Conservation (phyloP, 2,113 vertebrate genomes). For the Hypomesus transpacificus region DNA sequence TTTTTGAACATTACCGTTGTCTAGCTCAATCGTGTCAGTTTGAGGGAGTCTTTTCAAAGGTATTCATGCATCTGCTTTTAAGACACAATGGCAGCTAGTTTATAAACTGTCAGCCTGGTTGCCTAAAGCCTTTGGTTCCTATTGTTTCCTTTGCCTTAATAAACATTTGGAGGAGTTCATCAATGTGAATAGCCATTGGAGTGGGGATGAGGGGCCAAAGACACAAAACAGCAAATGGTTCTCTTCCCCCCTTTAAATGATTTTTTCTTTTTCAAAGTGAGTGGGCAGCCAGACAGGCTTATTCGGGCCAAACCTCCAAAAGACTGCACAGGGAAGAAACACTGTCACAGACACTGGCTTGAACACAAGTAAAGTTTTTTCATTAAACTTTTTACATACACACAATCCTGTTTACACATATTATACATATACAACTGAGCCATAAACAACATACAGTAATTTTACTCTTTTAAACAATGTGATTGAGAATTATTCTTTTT, state of each 20-base stretch:
- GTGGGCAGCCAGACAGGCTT: constrained; percentile 35
- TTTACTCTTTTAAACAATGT: too few species aligned
- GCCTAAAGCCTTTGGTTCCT: constrained; percentile 77
- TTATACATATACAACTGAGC: too few species aligned
- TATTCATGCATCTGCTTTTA: constrained; percentile 90
- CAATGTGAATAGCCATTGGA: constrained; percentile 86
- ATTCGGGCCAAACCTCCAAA: constrained; percentile 32
- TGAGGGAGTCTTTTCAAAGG: constrained; percentile 91
- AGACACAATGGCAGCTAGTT: constrained; percentile 88
- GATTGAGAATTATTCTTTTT: too few species aligned
- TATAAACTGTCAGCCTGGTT: constrained; percentile 89
- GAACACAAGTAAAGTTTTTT: too few species aligned
- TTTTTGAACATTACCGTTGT: constrained; percentile 88
- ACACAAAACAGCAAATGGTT: constrained; percentile 76
- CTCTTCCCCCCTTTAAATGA: constrained; percentile 39
- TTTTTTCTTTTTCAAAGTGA: constrained; percentile 43
- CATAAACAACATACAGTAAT: too few species aligned
- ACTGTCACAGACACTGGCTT: too few species aligned
- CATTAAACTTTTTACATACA: too few species aligned
- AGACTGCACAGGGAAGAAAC: not conserved
- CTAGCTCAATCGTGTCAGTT: constrained; percentile 94
- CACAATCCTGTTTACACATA: too few species aligned
- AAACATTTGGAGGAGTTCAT: constrained; percentile 99
- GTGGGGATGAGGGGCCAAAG: constrained; percentile 81
- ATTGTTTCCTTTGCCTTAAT: constrained; percentile 92